Evolutionary conservation across 2,888 invertebrate species (phyloP), one percentile per base, ranked within the genome.

Genomic region (Drosophila infuscata): DNA sequence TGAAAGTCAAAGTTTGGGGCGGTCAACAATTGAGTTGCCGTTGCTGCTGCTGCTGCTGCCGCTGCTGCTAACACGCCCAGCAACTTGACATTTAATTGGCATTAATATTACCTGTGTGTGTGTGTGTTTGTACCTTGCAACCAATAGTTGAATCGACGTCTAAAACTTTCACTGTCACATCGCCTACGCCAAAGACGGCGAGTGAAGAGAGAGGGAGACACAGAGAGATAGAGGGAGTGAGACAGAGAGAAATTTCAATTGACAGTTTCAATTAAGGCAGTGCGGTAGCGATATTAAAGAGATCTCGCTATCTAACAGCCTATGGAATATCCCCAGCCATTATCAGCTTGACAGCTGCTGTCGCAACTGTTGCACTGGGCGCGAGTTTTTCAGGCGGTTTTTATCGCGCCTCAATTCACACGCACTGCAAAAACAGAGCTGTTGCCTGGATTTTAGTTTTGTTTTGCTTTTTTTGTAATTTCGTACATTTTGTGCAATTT

Each of bases 31-130:
- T 76, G 76, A 76, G 73, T 71, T 81, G 76, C 56, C 64, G 61
- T 67, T 59, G 70, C 61, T 38, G 60, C 54, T 30, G 59, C 51
- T 25, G 61, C 64, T 56, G 70, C 61, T 38, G 60, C n/a, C n/a
- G 70, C 61, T 38, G 60, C 54, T 30, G 59, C 51, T 25, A 69
- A 70, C 70, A 80, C 84, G 76, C 74, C 81, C 71, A 72, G 62
- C 57, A 59, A 77, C 71, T 81, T 86, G 89, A 87, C 89, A 89
- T 81, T 83, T 87, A 86, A 86, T 89, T 86, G 89, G 84, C 85
- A 81, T 89, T 86, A 86, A 89, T 86, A 89, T 86, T 89, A 89
- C 82, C 79, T 60, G 38, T 41, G n/a, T 41, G 29, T 41, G n/a
- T 41, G 29, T 53, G 25, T 25, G 11, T 35, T 0, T 38, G 68